phyloP scores from a whole-genome alignment of 1,140 invertebrate genomes.

The Aphelinus certus region DNA sequence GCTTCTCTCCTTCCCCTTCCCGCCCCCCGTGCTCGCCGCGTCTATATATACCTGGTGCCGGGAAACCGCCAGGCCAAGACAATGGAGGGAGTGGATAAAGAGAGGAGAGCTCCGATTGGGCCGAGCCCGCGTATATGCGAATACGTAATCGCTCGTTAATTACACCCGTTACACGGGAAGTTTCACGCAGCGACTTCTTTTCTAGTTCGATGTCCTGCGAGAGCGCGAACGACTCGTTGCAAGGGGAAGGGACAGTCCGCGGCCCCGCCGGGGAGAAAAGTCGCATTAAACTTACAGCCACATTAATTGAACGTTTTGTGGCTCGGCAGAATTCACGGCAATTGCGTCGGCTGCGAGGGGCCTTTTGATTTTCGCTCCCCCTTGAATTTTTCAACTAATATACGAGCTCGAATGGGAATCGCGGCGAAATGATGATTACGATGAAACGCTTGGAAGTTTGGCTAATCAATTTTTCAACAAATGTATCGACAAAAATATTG shows the following conservation, averaged over 20 bases:
- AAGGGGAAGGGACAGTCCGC: not conserved
- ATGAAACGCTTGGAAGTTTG: too few species aligned
- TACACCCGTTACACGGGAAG: not conserved
- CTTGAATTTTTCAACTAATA: too few species aligned
- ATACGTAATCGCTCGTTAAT: constrained; percentile 32
- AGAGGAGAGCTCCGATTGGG: not conserved
- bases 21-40: too few species aligned
- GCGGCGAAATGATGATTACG: too few species aligned
- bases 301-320: constrained; percentile 22
- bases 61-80: too few species aligned
- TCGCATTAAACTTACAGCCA: constrained; percentile 15
- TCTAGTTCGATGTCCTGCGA: constrained; percentile 22
- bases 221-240: not conserved
- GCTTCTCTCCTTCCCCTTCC: too few species aligned
- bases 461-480: too few species aligned
- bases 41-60: too few species aligned
- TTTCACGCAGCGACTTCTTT: constrained; percentile 1
- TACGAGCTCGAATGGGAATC: too few species aligned
- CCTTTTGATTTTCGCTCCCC: too few species aligned
- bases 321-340: constrained; percentile 6
- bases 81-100: constrained; percentile 33
- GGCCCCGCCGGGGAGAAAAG: constrained; percentile 3
- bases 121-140: not conserved
- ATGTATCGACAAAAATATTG: too few species aligned
- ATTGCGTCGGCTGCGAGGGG: not conserved